Conservation (phyloP, 2,113 vertebrate genomes). For the Psephotus haematonotus region DNA sequence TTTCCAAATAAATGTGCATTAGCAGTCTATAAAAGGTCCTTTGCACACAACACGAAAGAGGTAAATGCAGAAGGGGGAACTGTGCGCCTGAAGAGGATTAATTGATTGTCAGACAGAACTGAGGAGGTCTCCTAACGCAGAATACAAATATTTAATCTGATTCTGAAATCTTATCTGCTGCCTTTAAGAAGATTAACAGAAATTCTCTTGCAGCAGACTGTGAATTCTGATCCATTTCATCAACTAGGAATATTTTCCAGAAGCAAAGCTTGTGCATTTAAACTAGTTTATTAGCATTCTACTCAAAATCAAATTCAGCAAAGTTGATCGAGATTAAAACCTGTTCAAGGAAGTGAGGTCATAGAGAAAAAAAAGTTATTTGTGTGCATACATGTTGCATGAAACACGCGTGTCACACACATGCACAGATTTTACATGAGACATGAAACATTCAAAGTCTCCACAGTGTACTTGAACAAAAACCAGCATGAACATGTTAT, state of each 20-base stretch:
- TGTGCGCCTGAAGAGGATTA: background rate
- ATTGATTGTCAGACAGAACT: conserved; percentile 14
- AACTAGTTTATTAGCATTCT: background rate
- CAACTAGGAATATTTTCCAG: conserved; percentile 4
- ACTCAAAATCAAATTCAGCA: background rate
- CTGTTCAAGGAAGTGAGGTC: background rate
- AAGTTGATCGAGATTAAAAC: background rate
- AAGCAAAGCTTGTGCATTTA: background rate
- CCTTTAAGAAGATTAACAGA: conserved; percentile 45
- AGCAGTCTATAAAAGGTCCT: background rate
- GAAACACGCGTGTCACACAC: background rate
- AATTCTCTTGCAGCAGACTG: conserved; percentile 19
- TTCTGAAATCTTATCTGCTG: conserved; percentile 54
- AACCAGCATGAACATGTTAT: background rate
- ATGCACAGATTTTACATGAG: background rate
- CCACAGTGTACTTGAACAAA: background rate
- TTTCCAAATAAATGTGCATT: background rate
- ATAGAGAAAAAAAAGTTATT: background rate
- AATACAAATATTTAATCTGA: conserved; percentile 59
- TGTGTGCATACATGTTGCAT: background rate
- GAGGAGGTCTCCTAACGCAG: background rate
- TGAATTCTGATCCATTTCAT: conserved; percentile 30
- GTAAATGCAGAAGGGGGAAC: background rate
- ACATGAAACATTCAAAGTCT: background rate
- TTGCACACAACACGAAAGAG: background rate